Percentiles rank a stretch among this genome's conserved stretches.
phyloP scores from a whole-genome alignment of 2,888 invertebrate genomes.

The Aspidiotus destructor region DNA sequence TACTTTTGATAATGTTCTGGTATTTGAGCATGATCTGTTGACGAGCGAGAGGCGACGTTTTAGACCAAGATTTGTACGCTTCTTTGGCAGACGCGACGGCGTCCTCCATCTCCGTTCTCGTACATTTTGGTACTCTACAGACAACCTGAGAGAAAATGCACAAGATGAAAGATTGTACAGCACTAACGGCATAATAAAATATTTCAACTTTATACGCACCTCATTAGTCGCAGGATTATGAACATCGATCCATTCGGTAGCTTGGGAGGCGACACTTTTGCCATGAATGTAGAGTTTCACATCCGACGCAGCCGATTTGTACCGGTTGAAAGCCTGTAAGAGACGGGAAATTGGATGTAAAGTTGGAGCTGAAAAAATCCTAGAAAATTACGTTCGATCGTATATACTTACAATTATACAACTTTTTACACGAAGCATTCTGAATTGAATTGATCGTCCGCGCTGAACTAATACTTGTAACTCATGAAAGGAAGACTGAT shows the following conservation, averaged over 20 bases:
- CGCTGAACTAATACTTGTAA: no score
- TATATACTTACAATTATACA: no score
- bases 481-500: no score
- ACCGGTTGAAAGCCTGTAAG: not conserved
- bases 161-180: not conserved
- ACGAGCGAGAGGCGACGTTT: conserved; percentile 80
- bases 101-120: conserved; percentile 74
- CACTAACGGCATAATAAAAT: not conserved
- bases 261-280: conserved; percentile 73
- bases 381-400: no score
- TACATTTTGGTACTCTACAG: conserved; percentile 78
- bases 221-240: conserved; percentile 92
- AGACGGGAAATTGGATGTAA: no score
- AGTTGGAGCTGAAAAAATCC: no score
- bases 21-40: conserved; percentile 78
- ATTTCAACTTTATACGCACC: conserved; percentile 41
- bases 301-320: not conserved
- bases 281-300: conserved; percentile 89
- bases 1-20: conserved; percentile 74
- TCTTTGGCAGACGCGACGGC: conserved; percentile 79
- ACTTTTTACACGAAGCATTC: no score
- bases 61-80: conserved; percentile 69
- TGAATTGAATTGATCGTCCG: no score
- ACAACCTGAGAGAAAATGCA: conserved; percentile 43
- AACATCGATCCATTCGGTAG: conserved; percentile 87